Conservation (phyloP, 1,140 invertebrate species). For the Neocloeon triangulifer region DNA sequence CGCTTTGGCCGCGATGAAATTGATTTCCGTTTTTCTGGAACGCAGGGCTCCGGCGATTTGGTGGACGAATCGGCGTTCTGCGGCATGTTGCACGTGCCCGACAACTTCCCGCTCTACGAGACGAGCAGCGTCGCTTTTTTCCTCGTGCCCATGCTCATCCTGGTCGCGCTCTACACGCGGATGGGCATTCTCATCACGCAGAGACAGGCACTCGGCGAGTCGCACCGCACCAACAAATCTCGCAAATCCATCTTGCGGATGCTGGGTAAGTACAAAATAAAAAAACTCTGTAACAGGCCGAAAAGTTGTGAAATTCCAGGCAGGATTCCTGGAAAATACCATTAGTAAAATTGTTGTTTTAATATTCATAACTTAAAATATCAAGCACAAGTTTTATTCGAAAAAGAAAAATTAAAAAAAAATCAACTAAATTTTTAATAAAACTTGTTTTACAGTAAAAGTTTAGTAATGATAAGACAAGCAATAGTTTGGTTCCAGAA, state of each 20-base stretch:
- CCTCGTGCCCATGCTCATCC: constrained; percentile 54
- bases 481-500: too few relatives aligned
- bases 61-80: constrained; percentile 50
- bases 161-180: constrained; percentile 47
- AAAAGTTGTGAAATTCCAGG: not conserved
- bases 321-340: too few relatives aligned
- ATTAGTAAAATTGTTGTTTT: too few relatives aligned
- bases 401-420: too few relatives aligned
- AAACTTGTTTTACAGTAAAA: too few relatives aligned
- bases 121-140: constrained; percentile 59
- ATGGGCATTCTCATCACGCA: constrained; percentile 46
- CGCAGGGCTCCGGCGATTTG: constrained; percentile 19
- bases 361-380: too few relatives aligned
- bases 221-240: constrained; percentile 30
- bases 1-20: too few relatives aligned
- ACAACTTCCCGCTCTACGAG: constrained; percentile 42
- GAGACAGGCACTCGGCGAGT: not conserved
- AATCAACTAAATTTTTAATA: too few relatives aligned
- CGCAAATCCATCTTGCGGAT: constrained; percentile 55
- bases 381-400: too few relatives aligned
- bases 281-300: constrained; percentile 1
- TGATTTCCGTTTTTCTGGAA: too few relatives aligned
- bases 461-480: too few relatives aligned
- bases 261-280: constrained; percentile 61
- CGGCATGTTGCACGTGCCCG: constrained; percentile 34